Evolutionary conservation across 2,797 vertebrate genomes (phyloP).

Genomic region (Trichosurus vulpecula): DNA sequence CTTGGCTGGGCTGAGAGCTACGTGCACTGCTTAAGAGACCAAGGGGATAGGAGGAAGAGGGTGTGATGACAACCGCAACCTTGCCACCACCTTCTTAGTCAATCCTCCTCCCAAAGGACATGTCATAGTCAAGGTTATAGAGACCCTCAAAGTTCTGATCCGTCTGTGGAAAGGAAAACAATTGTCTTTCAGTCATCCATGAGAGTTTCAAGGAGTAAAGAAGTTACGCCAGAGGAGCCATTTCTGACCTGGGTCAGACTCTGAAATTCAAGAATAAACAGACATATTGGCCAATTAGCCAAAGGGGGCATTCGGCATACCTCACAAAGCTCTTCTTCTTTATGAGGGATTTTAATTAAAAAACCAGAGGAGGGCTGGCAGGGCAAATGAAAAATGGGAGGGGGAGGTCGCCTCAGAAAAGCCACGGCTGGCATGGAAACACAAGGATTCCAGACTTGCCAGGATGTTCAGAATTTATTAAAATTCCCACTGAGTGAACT

Average conservation of each 20-base stretch:
- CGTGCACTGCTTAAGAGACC: not conserved
- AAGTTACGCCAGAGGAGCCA: conserved; percentile 40
- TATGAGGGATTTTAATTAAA: conserved; percentile 60
- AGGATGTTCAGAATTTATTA: conserved; percentile 53
- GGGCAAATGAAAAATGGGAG: conserved; percentile 53
- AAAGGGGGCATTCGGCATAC: not conserved
- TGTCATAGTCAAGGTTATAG: not conserved
- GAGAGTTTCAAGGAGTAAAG: conserved; percentile 44
- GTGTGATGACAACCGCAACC: not conserved
- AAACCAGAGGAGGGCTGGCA: conserved; percentile 44
- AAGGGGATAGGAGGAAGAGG: not conserved
- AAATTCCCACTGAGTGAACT: conserved; percentile 71
- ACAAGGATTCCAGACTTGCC: conserved; percentile 51
- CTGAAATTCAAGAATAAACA: conserved; percentile 42
- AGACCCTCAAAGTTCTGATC: conserved; percentile 1
- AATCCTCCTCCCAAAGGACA: not conserved
- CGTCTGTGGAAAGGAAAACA: not conserved
- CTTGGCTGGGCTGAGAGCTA: not conserved
- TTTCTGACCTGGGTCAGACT: conserved; percentile 51
- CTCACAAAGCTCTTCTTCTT: conserved; percentile 58
- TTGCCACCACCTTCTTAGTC: not conserved
- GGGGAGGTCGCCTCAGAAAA: conserved; percentile 58
- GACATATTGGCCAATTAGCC: conserved; percentile 12
- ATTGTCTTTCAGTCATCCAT: not conserved
- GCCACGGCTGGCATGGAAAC: conserved; percentile 58